A percentile compares a stretch with the other conserved stretches of the same genome.
phyloP scores from a whole-genome alignment of 2,888 invertebrate species.

The Dioctria linearis region DNA sequence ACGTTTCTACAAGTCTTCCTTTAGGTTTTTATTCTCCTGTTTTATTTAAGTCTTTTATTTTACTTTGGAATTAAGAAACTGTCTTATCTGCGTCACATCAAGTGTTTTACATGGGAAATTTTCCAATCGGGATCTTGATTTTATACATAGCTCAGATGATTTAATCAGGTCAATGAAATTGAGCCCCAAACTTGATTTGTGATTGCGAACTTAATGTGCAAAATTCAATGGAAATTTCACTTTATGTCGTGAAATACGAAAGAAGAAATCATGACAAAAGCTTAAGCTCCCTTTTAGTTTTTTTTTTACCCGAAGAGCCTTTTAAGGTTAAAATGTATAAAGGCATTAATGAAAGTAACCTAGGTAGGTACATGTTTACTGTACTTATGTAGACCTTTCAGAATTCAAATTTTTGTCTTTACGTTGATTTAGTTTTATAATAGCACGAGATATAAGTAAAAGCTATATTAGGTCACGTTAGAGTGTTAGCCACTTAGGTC shows the following conservation, averaged over 20 bases:
- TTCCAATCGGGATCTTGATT: not conserved
- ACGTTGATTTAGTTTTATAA: no score
- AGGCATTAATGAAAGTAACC: no score
- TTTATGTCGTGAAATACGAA: conserved; percentile 12
- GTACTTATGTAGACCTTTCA: no score
- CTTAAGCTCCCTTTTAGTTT: no score
- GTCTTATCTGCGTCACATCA: conserved; percentile 42
- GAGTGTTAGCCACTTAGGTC: no score
- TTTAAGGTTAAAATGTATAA: no score
- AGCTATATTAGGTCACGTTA: no score
- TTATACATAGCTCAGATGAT: not conserved
- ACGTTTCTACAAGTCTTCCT: conserved; percentile 33
- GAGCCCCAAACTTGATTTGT: conserved; percentile 20
- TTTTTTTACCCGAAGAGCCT: no score
- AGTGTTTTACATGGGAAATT: conserved; percentile 49
- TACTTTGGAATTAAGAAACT: conserved; percentile 42
- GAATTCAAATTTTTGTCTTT: no score
- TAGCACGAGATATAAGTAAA: no score
- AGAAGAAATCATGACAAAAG: no score
- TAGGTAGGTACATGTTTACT: no score
- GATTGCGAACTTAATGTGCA: conserved; percentile 7
- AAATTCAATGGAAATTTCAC: conserved; percentile 24
- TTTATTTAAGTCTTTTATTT: not conserved
- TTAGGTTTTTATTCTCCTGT: conserved; percentile 1
- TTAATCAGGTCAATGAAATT: conserved; percentile 35